Conservation (phyloP, 2,113 vertebrate species). For the Rhabdomys dilectus region DNA sequence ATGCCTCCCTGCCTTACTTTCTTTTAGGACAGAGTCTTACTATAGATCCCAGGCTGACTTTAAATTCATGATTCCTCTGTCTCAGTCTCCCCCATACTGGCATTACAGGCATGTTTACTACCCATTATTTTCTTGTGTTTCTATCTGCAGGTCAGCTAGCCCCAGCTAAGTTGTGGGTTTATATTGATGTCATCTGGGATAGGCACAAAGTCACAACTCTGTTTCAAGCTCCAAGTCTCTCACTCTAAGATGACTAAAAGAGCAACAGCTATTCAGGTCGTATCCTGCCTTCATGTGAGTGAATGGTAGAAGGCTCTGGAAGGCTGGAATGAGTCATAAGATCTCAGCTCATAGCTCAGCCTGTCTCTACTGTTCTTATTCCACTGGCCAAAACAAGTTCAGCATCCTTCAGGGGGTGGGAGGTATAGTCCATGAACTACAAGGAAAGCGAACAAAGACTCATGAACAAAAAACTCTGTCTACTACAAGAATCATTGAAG, state of each 20-base stretch:
- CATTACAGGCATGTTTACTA: background rate
- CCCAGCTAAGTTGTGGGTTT: background rate
- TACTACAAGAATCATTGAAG: background rate
- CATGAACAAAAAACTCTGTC: background rate
- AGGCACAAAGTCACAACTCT: background rate
- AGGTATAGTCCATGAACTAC: background rate
- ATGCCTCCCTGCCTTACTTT: background rate
- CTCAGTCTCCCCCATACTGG: background rate
- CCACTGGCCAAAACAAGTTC: background rate
- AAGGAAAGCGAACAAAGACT: background rate
- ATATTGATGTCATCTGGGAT: background rate
- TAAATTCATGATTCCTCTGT: background rate
- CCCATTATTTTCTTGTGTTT: conserved; percentile 6
- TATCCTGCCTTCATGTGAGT: background rate
- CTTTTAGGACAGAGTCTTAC: background rate
- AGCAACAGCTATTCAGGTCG: background rate
- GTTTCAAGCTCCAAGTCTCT: background rate
- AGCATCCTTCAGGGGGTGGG: background rate
- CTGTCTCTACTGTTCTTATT: background rate
- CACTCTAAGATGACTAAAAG: background rate
- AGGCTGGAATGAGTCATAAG: background rate
- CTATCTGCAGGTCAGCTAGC: background rate
- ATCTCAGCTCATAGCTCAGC: background rate
- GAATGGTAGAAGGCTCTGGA: background rate
- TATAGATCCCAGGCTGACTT: background rate